These are phyloP conservation scores for Clanis bilineata DNA, from an alignment of 2,888 invertebrate genomes.

Conservation along the genomic window DNA sequence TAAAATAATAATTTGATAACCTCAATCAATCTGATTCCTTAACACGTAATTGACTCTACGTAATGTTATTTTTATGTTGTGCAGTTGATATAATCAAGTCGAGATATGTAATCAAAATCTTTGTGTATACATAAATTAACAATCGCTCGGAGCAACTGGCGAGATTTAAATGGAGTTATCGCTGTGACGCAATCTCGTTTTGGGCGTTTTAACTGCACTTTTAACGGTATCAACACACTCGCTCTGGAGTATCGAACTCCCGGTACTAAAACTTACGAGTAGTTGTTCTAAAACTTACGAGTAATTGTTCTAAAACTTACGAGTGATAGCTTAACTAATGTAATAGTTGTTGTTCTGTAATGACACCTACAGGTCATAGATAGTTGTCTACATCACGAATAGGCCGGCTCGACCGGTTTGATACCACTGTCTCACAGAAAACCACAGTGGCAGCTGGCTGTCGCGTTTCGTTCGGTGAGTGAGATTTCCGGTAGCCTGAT, in stretches of 20 bases:
- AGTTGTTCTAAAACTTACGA: neutral
- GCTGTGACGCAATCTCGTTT: conserved; percentile 11
- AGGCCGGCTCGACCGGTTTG: too few species aligned
- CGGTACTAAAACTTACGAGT: neutral
- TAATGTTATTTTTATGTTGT: neutral
- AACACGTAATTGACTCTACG: neutral
- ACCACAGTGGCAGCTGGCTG: too few species aligned
- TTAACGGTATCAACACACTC: conserved; percentile 6
- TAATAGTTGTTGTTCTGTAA: too few species aligned
- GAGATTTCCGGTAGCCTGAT: too few species aligned
- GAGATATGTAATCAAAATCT: neutral
- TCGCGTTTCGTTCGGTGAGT: too few species aligned
- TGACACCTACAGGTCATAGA: too few species aligned
- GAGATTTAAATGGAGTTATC: neutral
- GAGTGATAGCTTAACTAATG: too few species aligned
- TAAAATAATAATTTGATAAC: neutral
- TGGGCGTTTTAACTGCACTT: conserved; percentile 12
- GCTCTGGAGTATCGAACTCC: neutral
- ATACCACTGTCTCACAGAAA: too few species aligned
- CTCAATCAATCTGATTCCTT: neutral
- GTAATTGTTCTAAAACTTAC: neutral
- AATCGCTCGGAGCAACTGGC: neutral
- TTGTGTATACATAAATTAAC: neutral
- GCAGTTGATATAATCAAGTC: neutral
- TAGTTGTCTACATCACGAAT: too few species aligned